Evolutionary conservation across 2,113 vertebrate species (phyloP).

Genomic region (Gnathonemus echidnorhynchus): DNA sequence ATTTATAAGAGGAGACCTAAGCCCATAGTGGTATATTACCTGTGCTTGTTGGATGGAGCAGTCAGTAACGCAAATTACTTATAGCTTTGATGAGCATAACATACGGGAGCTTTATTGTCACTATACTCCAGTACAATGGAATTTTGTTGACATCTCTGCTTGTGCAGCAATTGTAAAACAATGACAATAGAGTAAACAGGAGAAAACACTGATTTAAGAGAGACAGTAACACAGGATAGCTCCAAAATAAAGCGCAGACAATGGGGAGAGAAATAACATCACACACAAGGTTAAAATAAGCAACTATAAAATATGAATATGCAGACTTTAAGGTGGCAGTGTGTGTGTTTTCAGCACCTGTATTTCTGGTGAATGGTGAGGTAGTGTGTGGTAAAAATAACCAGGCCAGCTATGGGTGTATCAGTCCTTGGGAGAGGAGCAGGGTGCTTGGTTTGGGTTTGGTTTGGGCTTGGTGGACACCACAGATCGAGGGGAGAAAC

Average conservation of each 20-base stretch:
- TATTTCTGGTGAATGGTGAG: background rate
- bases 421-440: background rate
- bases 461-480: background rate
- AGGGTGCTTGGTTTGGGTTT: background rate
- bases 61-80: background rate
- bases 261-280: background rate
- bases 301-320: background rate
- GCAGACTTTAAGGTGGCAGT: background rate
- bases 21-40: background rate
- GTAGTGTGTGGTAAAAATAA: background rate
- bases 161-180: background rate
- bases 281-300: background rate
- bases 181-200: background rate
- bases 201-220: background rate
- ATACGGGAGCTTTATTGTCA: background rate
- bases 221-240: background rate
- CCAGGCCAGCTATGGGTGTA: background rate
- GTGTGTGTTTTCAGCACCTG: background rate
- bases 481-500: background rate
- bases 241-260: background rate
- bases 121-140: background rate
- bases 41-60: background rate
- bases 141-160: background rate
- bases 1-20: background rate
- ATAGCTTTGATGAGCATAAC: background rate